Base-by-base conservation (phyloP, 2,888 invertebrate species). In the Adela reaumurella region DNA sequence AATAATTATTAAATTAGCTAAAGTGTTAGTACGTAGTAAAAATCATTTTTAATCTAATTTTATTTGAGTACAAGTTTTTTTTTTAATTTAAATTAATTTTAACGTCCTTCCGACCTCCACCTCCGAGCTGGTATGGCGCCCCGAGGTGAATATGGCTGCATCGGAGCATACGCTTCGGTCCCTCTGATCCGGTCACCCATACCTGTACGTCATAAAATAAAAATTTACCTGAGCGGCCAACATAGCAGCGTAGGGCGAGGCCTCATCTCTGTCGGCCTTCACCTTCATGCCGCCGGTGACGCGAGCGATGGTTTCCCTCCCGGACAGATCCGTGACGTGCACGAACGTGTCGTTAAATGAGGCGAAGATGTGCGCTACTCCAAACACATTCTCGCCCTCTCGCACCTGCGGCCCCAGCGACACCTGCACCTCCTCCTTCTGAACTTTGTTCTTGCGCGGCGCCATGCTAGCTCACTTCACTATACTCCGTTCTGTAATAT, bases 291-390 rank as follows among this genome's bases (percentile, higher is more conserved):
- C 95, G 62, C 95, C 94, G 59, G 99, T 99, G 49, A 99, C 94
- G 65, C 98, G 84, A 57, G 92, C 91, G 63, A 94, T 93, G 16
- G 93, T 94, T 87, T 94, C 94, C 65, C 92, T 90, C 59, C 99
- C 99, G 51, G 98, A 99, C 63, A 99, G 83, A 81, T 99, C 99
- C 16, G 99, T 99, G 54, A 99, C 96, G 82, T 99, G 99, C 46
- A 99, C 99, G 71, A 99, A 99, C 48, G 99, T 99, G 74, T 99
- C 99, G 68, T 99, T 99, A 85, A 99, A 99, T 60, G 97, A 97
- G 58, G 99, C 99, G 68, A 94, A 99, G 66, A 99, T 99, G 81
- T 99, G 99, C 53, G 98, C 99, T 17, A 99, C 98, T 51, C 98
- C 99, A 68, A 98, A 99, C 51, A 99, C 97, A 60, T 90, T 90